Base-by-base conservation (phyloP, 2,888 invertebrate species). In the Drosophila diplacantha region DNA sequence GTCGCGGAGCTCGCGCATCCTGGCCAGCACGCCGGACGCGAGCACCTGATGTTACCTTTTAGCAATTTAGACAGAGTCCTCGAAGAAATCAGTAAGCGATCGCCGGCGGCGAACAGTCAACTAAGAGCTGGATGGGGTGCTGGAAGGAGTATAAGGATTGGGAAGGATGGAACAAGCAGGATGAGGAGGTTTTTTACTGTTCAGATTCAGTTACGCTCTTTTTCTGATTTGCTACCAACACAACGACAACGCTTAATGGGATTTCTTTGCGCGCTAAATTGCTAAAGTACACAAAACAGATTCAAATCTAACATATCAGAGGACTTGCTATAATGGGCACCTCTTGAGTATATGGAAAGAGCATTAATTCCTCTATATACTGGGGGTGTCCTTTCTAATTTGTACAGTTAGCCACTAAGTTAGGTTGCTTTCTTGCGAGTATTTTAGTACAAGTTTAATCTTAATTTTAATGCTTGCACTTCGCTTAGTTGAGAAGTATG, bases 1-100 rank as follows among this genome's bases (percentile, higher is more conserved):
- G 59, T 91, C 92, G 56, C 89, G 92, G 72, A 92, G 92, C 81
- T 83, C 88, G 9, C 81, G 88, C 49, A 85, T 87, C 32, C 39
- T 86, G 71, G 81, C 85, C 39, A 84, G 83, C 43, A 73, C 84
- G 63, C 85, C 58, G 32, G 58, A 79, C 41, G 44, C 87, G 70
- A 79, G 79, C 77, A 86, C 88, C 68, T 87, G 88, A 88, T 87
- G 87, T 87, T 87, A 87, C 77, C 87, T 87, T 81, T 86, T 87
- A 85, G 88, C 87, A 86, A 87, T 87, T 87, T 87, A 87, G 87
- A 84, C 74, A 64, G 71, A 75, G 85, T 81, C 77, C 84, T 72
- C 67, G 76, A 84, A 78, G 86, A 86, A 85, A 82, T 74, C 81
- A 65, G 59, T 24, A 66, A 66, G 65, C 65, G 65, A 52, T 68